A percentile compares a stretch with the other conserved stretches of the same genome.
Evolutionary conservation across 2,797 vertebrate genomes (phyloP).

Genomic region (Glyptemys insculpta): DNA sequence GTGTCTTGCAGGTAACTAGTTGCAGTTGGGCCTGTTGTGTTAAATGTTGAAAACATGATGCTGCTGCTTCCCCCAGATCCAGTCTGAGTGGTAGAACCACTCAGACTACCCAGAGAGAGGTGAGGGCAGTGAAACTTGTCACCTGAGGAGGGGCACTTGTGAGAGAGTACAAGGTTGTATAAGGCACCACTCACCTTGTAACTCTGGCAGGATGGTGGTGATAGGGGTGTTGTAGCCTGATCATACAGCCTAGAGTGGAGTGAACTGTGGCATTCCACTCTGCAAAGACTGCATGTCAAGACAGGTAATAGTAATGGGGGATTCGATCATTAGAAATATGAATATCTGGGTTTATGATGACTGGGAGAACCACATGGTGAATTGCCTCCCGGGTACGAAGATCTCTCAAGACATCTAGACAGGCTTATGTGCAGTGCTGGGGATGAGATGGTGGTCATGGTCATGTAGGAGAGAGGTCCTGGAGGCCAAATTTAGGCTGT

Average conservation of each 20-base stretch:
- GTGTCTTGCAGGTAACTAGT: neutral
- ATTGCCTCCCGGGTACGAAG: neutral
- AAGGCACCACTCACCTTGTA: neutral
- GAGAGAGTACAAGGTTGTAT: neutral
- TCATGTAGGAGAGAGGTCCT: neutral
- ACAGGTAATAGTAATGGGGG: neutral
- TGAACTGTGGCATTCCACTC: neutral
- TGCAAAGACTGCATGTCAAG: neutral
- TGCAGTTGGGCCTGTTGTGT: neutral
- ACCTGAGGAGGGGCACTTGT: neutral
- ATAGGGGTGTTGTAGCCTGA: neutral
- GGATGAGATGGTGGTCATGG: neutral
- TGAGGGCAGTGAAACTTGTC: neutral
- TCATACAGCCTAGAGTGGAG: neutral
- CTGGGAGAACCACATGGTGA: neutral
- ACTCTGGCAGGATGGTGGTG: neutral
- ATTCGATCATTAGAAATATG: no score
- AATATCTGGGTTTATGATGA: neutral
- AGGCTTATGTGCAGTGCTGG: neutral
- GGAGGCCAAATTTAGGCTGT: neutral
- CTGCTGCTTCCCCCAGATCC: neutral
- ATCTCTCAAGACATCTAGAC: neutral
- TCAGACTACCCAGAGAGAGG: neutral
- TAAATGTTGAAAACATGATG: neutral
- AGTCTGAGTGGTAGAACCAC: neutral